Conservation (phyloP, 2,113 vertebrate genomes). For the Rhodinocichla rosea region DNA sequence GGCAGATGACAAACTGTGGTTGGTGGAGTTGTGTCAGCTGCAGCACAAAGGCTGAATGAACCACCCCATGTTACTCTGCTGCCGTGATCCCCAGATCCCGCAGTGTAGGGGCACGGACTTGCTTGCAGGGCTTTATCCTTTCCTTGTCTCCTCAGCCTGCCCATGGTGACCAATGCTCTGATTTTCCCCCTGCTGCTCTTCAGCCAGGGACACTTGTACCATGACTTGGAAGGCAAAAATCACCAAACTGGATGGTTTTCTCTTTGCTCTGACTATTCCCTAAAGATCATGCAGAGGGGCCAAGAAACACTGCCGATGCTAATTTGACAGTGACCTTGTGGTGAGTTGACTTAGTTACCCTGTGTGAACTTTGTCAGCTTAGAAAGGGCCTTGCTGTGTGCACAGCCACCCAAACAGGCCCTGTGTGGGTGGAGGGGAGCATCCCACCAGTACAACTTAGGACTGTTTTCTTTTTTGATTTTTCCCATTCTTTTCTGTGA, state of each 20-base stretch:
- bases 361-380: background rate
- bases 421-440: background rate
- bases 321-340: background rate
- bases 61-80: accelerated
- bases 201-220: background rate
- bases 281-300: accelerated
- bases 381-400: background rate
- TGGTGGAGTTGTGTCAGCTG: background rate
- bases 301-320: background rate
- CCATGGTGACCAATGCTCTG: accelerated
- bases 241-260: accelerated
- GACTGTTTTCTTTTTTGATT: background rate
- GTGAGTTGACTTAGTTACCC: background rate
- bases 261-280: background rate
- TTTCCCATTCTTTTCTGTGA: slow-evolving; percentile 33
- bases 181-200: background rate
- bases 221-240: background rate
- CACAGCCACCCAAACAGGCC: background rate
- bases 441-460: background rate
- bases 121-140: background rate
- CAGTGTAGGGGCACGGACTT: accelerated
- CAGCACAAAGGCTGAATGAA: background rate
- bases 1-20: background rate
- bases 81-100: accelerated
- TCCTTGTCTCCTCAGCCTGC: background rate